Evolutionary conservation across 1,140 invertebrate genomes (phyloP), one percentile per base, ranked within the genome.

Genomic region (Vollenhovia emeryi): DNA sequence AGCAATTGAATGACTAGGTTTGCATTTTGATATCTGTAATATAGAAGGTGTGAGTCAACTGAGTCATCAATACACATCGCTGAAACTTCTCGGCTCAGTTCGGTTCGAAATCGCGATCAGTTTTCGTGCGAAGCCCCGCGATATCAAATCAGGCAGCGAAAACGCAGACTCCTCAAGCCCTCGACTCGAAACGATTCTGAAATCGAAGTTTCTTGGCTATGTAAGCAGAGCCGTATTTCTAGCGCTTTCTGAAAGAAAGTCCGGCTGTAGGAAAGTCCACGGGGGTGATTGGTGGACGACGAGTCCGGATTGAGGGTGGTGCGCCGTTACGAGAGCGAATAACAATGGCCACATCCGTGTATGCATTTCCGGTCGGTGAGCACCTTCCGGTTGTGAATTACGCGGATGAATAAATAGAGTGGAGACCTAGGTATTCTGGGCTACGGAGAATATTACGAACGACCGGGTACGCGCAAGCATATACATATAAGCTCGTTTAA

Each of bases 371-470:
- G 94, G 93, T 92, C 88, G 91, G 91, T 93, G 93, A 93, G 92
- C 91, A 93, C 91, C 93, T 94, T 95, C 93, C 94, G 92, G 93
- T 94, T 92, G 91, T 93, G 94, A 94, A 94, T 94, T 94, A 94
- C 93, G 91, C 91, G 93, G 92, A 80, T 94, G 94, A 94, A 94
- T 93, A 94, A 95, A 94, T 93, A 92, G 89, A 91, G 91, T 76
- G 90, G 91, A 89, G 91, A 90, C 86, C 85, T 83, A 87, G 86
- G 68, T 45, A 76, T 74, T 86, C 90, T 68, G 62, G 24, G 50
- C 87, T 68, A 62, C 86, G 85, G 89, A 90, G 89, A 90, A 91
- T 90, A 91, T 91, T 90, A 91, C 87, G 76, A 83, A 60, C 75
- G 73, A 45, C 66, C 82, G 57, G 87, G 50, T 86, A 64, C 66